These are phyloP conservation scores for Agrilus biguttatus DNA, from an alignment of 2,888 invertebrate species.

Conservation along the genomic window DNA sequence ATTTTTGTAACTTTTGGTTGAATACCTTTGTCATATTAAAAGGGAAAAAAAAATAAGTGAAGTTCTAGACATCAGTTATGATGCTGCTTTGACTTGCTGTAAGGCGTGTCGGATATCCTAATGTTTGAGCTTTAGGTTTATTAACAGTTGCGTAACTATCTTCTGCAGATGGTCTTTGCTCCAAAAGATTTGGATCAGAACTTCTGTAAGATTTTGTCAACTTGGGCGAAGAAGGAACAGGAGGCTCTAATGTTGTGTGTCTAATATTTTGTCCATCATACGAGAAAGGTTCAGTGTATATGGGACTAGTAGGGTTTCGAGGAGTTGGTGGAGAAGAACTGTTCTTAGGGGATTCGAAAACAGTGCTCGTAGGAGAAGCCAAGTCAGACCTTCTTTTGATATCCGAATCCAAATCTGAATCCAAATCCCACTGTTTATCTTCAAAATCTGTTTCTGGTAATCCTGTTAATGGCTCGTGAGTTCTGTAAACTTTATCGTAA, in stretches of 20 bases:
- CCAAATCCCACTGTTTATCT: slow-evolving; percentile 65
- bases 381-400: background rate
- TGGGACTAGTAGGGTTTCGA: background rate
- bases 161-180: slow-evolving; percentile 9
- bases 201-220: slow-evolving; percentile 9
- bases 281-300: slow-evolving; percentile 4
- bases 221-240: slow-evolving; percentile 11
- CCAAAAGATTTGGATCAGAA: slow-evolving; percentile 12
- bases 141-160: slow-evolving; percentile 16
- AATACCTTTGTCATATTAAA: too few species aligned
- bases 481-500: slow-evolving; percentile 72
- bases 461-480: slow-evolving; percentile 62
- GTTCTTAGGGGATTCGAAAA: slow-evolving; percentile 11
- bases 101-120: slow-evolving; percentile 3
- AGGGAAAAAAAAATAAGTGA: background rate
- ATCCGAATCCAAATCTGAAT: slow-evolving; percentile 22
- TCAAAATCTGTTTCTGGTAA: slow-evolving; percentile 67
- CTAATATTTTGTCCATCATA: slow-evolving; percentile 1
- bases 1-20: too few species aligned
- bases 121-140: slow-evolving; percentile 4
- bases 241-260: background rate
- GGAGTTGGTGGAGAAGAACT: too few species aligned
- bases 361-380: slow-evolving; percentile 4
- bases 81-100: slow-evolving; percentile 23
- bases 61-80: slow-evolving; percentile 23